A percentile compares a stretch with the other conserved stretches of the same genome.
Evolutionary conservation across 1,140 invertebrate genomes (phyloP).

Genomic region (Diachasmimorpha longicaudata): DNA sequence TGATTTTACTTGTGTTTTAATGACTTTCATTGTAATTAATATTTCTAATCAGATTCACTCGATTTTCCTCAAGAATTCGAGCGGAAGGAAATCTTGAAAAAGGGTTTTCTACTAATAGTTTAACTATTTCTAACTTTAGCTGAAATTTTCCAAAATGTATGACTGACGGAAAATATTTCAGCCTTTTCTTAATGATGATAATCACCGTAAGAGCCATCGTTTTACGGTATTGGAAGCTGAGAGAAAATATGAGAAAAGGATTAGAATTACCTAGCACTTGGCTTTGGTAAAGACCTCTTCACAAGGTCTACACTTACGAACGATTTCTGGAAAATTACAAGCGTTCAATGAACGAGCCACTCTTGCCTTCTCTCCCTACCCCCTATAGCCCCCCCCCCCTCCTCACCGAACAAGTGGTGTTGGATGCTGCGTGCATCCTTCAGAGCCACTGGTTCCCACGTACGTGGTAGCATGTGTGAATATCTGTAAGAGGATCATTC

Average conservation of each 20-base stretch:
- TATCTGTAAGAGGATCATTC: neutral
- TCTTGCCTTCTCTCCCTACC: neutral
- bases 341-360: constrained; percentile 12
- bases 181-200: too few relatives aligned
- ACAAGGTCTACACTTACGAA: neutral
- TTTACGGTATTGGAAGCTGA: too few relatives aligned
- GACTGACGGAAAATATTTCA: too few relatives aligned
- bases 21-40: neutral
- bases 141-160: too few relatives aligned
- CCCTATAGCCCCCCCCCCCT: too few relatives aligned
- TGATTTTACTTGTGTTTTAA: neutral
- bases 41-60: too few relatives aligned
- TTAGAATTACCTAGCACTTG: neutral
- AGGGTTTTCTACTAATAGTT: too few relatives aligned
- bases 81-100: too few relatives aligned
- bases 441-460: neutral
- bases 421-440: neutral
- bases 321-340: constrained; percentile 20
- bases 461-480: neutral
- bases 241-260: neutral
- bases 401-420: neutral
- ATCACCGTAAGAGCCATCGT: too few relatives aligned
- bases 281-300: neutral
- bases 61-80: too few relatives aligned
- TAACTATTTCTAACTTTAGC: too few relatives aligned